These are phyloP conservation scores for Epinephelus awoara DNA, from an alignment of 2,797 vertebrate genomes.

Conservation along the genomic window DNA sequence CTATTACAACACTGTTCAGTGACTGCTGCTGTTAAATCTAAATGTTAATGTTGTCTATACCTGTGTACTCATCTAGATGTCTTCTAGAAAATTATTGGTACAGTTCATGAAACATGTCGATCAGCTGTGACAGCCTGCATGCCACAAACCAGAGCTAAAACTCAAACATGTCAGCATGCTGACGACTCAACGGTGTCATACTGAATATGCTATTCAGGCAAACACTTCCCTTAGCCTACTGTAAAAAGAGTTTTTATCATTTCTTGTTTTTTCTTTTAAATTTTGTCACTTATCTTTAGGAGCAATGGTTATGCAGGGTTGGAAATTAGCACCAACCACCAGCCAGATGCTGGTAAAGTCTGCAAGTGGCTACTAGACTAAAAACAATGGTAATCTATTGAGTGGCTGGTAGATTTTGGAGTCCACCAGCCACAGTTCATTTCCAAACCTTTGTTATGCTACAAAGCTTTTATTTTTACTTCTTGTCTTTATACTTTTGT, in stretches of 20 bases:
- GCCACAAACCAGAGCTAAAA: slow-evolving; percentile 9
- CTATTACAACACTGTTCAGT: slow-evolving; percentile 2
- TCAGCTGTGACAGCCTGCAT: not conserved
- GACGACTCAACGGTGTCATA: not conserved
- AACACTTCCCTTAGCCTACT: not conserved
- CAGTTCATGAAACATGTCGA: not conserved
- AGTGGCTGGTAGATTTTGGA: too few species aligned
- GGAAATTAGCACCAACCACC: too few species aligned
- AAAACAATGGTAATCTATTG: too few species aligned
- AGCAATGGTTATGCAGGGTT: not conserved
- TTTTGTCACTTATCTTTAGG: not conserved
- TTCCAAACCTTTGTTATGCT: not conserved
- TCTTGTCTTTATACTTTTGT: not conserved
- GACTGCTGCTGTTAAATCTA: not conserved
- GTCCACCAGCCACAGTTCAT: too few species aligned
- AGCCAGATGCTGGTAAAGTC: too few species aligned
- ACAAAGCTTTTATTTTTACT: not conserved
- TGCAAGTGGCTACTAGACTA: too few species aligned
- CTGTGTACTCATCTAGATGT: not conserved
- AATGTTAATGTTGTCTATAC: not conserved
- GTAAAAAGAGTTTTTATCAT: not conserved
- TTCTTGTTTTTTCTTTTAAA: not conserved
- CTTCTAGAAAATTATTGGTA: not conserved
- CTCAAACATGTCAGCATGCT: not conserved
- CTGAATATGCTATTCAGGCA: not conserved